Evolutionary conservation across 2,888 invertebrate species (phyloP), one percentile per base, ranked within the genome.

Genomic region (Hypsopygia costalis): DNA sequence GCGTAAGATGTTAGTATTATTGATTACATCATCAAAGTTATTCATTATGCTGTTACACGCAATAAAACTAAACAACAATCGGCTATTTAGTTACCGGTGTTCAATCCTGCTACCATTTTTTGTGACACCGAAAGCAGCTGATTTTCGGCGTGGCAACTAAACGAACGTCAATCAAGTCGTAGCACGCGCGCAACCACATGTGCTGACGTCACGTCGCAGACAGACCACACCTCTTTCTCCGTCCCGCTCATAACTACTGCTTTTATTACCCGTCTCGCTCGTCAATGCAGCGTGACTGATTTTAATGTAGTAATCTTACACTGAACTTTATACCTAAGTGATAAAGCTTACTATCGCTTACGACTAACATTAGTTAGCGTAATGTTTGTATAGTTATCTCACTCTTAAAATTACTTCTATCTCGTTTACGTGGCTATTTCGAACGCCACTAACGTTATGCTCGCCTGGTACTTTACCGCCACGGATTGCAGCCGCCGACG

Each of bases 401-500:
- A 37, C 52, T 76, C 64, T 43, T 51, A 51, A 57, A 45, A 52
- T 49, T 66, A 61, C 48, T 40, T 47, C 55, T 55, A 55, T 75
- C 68, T 65, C 70, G 52, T 53, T 66, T 62, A 42, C 55, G 49
- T 50, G 42, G 43, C 47, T 52, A 45, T 52, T 51, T 57, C 47
- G 60, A 68, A 52, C 70, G 69, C 72, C 62, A 51, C 45, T 46
- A 41, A 37, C 28, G 47, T 57, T 72, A 75, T 88, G 86, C 46
- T 66, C 66, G 70, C 86, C 87, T 88, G 77, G 87, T 88, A 76
- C 58, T 87, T 88, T 87, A 79, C 87, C 88, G 88, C 88, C 86
- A 85, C 82, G 73, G 71, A 83, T 70, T 86, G 86, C 85, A 86
- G 81, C 81, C 81, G 76, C 68, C 75, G 82, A 81, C 77, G 82